Conservation (phyloP, 2,888 invertebrate species). For the Acheta domesticus region DNA sequence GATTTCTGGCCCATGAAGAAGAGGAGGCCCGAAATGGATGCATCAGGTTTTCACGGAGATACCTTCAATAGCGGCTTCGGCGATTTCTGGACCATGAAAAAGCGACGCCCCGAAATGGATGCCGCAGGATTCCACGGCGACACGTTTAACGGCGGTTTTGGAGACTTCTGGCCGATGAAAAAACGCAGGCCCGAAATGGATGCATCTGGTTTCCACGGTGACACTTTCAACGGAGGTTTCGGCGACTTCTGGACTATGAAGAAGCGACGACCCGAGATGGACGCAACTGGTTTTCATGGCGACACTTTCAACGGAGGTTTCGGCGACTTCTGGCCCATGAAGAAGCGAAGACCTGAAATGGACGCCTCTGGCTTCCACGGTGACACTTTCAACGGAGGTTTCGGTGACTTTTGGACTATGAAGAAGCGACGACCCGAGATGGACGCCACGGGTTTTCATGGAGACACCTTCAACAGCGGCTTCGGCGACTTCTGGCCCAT, state of each 20-base stretch:
- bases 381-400: slow-evolving; percentile 42
- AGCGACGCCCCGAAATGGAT: slow-evolving; percentile 42
- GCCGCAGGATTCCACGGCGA: slow-evolving; percentile 45
- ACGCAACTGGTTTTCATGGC: slow-evolving; percentile 35
- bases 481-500: slow-evolving; percentile 40
- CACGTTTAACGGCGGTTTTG: slow-evolving; percentile 43
- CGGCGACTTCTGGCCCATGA: slow-evolving; percentile 39
- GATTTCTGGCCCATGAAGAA: slow-evolving; percentile 38
- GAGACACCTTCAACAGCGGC: slow-evolving; percentile 41
- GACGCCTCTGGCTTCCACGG: slow-evolving; percentile 43
- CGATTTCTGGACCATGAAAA: slow-evolving; percentile 42
- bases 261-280: slow-evolving; percentile 42
- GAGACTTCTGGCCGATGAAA: slow-evolving; percentile 44
- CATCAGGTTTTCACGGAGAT: slow-evolving; percentile 43
- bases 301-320: slow-evolving; percentile 42
- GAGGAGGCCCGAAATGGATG: slow-evolving; percentile 41
- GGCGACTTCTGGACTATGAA: slow-evolving; percentile 41
- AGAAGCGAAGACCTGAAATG: slow-evolving; percentile 41
- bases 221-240: slow-evolving; percentile 43
- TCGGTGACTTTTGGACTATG: slow-evolving; percentile 42
- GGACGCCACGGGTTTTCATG: slow-evolving; percentile 36
- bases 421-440: slow-evolving; percentile 40
- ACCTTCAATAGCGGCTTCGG: slow-evolving; percentile 43
- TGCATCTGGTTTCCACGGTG: slow-evolving; percentile 42
- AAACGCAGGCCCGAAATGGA: slow-evolving; percentile 38